Base-by-base conservation (phyloP, 1,140 invertebrate genomes). In the Xylocopa sonorina region DNA sequence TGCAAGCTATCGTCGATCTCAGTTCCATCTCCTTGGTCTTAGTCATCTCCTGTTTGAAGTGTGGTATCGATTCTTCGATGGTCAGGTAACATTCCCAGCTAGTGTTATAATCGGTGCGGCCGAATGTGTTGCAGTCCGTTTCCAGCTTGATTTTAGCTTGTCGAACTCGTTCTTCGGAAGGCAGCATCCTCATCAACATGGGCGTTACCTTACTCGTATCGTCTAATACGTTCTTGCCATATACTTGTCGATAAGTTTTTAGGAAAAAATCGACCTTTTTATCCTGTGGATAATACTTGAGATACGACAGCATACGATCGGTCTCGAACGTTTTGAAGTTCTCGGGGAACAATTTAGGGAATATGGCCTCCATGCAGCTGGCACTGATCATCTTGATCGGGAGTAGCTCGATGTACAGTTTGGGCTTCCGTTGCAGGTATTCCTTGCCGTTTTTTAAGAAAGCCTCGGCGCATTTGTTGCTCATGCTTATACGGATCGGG, bases 51-150 rank as follows among this genome's bases (percentile, higher is more conserved):
- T 55, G 14, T 63, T 85, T 90, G 0, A 92, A 78, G 2, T 66
- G 9, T 0, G 84, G 67, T 53, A 92, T 88, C 0, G 87, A 71
- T 41, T 91, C 89, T 0, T 81, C 3, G 0, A 77, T 55, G 1
- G 87, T 71, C n/a, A 93, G 73, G 48, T 90, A 93, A 72, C 87
- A 88, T 38, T 69, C 83, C 91, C 91, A 92, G 0, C 64, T 78
- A 9, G 24, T 24, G 1, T 69, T 27, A 1, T 68, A 71, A 9
- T n/a, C n/a, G n/a, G n/a, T n/a, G n/a, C n/a, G n/a, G n/a, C n/a
- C n/a, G n/a, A n/a, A n/a, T n/a, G n/a, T n/a, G n/a, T n/a, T n/a
- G n/a, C n/a, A n/a, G 41, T 75, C 1, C 46, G n/a, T n/a, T n/a
- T 58, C 12, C 16, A 91, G n/a, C 29, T 91, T 90, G 9, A 78